Conservation (phyloP, 1,140 invertebrate genomes). For the Steinernema feltiae region DNA sequence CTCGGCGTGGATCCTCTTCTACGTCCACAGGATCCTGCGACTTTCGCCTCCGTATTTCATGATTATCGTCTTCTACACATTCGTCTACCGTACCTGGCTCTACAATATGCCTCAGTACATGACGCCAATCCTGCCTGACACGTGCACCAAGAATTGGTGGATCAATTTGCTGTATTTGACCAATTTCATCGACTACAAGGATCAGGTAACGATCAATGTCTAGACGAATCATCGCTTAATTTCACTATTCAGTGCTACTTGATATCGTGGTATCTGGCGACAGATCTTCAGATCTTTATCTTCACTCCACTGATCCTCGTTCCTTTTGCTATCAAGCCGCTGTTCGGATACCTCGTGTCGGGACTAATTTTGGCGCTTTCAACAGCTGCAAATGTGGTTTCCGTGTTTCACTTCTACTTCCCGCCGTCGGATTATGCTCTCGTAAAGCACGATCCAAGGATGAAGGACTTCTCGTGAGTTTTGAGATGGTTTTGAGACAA, state of each 20-base stretch:
- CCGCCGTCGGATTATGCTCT: neutral
- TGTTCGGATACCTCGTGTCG: no score
- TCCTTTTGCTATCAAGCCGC: no score
- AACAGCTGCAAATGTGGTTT: no score
- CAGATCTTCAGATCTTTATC: no score
- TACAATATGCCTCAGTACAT: slow-evolving; percentile 19
- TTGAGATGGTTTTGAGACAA: no score
- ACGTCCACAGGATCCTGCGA: slow-evolving; percentile 37
- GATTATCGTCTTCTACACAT: slow-evolving; percentile 23
- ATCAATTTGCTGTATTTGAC: slow-evolving; percentile 26
- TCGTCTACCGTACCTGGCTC: neutral
- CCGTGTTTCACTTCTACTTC: neutral
- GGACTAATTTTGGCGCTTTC: no score
- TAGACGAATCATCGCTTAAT: neutral
- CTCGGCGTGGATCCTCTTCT: slow-evolving; percentile 37
- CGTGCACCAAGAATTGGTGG: slow-evolving; percentile 19
- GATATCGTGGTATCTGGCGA: no score
- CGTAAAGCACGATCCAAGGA: neutral
- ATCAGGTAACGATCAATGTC: neutral
- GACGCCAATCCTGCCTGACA: neutral
- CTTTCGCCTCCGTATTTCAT: slow-evolving; percentile 27
- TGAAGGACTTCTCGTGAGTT: neutral
- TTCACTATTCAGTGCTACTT: slow-evolving; percentile 36
- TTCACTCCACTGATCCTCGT: no score
- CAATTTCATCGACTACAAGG: slow-evolving; percentile 22